Evolutionary conservation across 2,797 vertebrate species (phyloP).

Genomic region (Poecilia wingei): DNA sequence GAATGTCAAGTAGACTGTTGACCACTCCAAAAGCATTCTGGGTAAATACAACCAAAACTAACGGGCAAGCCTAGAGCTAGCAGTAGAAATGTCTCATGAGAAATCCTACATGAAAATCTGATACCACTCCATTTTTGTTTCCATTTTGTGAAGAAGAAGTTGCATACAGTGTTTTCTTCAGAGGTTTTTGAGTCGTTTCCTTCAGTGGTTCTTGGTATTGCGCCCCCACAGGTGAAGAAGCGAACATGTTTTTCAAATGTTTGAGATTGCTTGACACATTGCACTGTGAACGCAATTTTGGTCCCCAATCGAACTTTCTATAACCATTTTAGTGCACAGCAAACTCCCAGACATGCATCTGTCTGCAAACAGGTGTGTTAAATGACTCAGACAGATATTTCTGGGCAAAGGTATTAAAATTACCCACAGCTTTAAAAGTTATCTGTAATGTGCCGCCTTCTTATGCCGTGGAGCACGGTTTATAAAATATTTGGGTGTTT

Average conservation of each 20-base stretch:
- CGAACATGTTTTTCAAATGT: neutral
- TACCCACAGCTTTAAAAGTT: constrained; percentile 35
- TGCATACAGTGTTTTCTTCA: neutral
- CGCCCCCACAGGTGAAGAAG: neutral
- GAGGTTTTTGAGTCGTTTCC: neutral
- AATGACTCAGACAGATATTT: constrained; percentile 35
- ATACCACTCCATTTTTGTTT: neutral
- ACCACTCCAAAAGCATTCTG: neutral
- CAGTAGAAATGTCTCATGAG: neutral
- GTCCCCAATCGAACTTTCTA: neutral
- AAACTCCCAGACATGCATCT: constrained; percentile 26
- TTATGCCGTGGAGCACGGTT: constrained; percentile 13
- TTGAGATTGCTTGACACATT: neutral
- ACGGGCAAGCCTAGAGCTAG: neutral
- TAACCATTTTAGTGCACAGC: constrained; percentile 5
- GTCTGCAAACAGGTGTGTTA: constrained; percentile 17
- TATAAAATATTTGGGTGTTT: constrained; percentile 38
- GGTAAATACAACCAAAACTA: neutral
- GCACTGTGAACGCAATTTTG: neutral
- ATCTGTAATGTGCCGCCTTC: constrained; percentile 22
- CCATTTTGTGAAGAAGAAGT: neutral
- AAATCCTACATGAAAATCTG: neutral
- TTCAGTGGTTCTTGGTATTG: neutral
- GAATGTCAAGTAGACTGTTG: neutral
- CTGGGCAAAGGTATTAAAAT: constrained; percentile 32